Evolutionary conservation across 1,140 invertebrate genomes (phyloP).

Genomic region (Heliconius eleuchia): DNA sequence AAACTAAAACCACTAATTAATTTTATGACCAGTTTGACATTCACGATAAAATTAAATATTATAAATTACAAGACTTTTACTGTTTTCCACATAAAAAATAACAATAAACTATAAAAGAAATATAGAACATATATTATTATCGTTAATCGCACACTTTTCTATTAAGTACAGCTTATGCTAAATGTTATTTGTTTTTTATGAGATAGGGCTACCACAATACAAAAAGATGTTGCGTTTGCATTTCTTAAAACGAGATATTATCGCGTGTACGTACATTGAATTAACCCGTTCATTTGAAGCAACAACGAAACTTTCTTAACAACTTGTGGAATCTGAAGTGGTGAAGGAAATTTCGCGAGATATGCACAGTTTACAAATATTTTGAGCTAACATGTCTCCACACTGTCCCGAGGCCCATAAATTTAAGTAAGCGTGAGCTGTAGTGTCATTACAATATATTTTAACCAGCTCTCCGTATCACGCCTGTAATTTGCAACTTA

Average conservation of each 20-base stretch:
- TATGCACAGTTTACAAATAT: constrained; percentile 45
- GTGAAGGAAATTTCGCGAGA: constrained; percentile 32
- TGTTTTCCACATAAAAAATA: background rate
- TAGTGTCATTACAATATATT: constrained; percentile 72
- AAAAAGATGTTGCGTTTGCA: background rate
- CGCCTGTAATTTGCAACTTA: constrained; percentile 72
- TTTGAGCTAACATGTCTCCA: constrained; percentile 51
- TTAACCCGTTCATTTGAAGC: constrained; percentile 21
- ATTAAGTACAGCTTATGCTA: background rate
- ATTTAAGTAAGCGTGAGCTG: constrained; percentile 68
- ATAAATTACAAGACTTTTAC: background rate
- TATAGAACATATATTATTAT: background rate
- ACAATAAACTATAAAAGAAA: background rate
- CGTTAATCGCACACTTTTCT: background rate
- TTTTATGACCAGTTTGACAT: background rate
- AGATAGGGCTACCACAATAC: background rate
- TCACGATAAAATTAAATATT: background rate
- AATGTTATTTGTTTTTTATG: background rate
- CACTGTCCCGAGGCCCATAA: constrained; percentile 53
- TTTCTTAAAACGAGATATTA: background rate
- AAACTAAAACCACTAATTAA: background rate
- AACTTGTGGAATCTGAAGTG: constrained; percentile 30
- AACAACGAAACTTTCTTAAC: constrained; percentile 30
- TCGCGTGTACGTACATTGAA: background rate
- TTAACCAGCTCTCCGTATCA: constrained; percentile 61